Evolutionary conservation across 2,888 invertebrate species (phyloP).

Genomic region (Aspidapion aeneum): DNA sequence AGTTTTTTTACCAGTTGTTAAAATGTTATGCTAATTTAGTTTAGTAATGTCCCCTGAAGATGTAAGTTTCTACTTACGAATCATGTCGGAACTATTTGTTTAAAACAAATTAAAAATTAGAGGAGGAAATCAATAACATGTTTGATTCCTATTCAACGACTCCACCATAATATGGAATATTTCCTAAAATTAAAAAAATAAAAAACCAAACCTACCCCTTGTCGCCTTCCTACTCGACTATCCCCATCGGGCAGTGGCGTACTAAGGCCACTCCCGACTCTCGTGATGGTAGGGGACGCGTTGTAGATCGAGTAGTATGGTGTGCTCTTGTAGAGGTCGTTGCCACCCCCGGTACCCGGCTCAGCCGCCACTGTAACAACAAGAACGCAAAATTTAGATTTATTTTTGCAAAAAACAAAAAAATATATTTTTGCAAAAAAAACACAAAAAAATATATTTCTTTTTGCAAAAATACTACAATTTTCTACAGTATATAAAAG

Average conservation of each 20-base stretch:
- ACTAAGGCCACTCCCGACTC: constrained; percentile 47
- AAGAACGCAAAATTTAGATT: constrained; percentile 41
- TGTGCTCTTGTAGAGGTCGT: constrained; percentile 80
- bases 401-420: constrained; percentile 18
- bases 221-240: constrained; percentile 63
- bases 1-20: too few species aligned
- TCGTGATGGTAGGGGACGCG: constrained; percentile 27
- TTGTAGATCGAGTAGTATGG: constrained; percentile 67
- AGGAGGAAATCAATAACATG: too few species aligned
- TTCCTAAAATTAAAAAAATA: too few species aligned
- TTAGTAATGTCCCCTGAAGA: too few species aligned
- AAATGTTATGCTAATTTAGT: too few species aligned
- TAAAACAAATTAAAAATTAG: too few species aligned
- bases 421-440: too few species aligned
- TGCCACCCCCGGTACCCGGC: constrained; percentile 73
- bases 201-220: too few species aligned
- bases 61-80: too few species aligned
- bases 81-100: too few species aligned
- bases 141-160: too few species aligned
- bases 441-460: constrained; percentile 4
- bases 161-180: too few species aligned
- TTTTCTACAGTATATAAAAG: not conserved
- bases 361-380: constrained; percentile 80
- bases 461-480: not conserved
- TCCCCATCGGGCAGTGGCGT: constrained; percentile 57